Percentiles rank a stretch among this genome's conserved stretches.
phyloP scores from a whole-genome alignment of 1,140 invertebrate genomes.

The Halictus rubicundus region DNA sequence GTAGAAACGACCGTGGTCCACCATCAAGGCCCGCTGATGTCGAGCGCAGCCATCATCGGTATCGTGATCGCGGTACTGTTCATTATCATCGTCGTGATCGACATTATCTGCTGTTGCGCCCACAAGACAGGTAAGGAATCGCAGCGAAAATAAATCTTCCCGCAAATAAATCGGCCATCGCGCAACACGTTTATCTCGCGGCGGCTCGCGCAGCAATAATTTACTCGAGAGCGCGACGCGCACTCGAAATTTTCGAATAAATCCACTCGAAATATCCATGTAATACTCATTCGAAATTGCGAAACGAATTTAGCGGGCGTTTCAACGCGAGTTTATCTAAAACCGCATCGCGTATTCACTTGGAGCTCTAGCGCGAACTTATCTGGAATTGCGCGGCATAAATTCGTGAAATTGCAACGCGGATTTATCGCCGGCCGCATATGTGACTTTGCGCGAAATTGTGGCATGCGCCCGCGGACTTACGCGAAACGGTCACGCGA shows the following conservation, averaged over 20 bases:
- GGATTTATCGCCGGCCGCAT: conserved; percentile 1
- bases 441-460: conserved; percentile 5
- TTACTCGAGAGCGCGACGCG: neutral
- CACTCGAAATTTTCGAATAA: neutral
- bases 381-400: neutral
- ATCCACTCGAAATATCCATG: conserved; percentile 10
- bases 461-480: neutral
- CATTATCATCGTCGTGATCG: conserved; percentile 88
- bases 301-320: conserved; percentile 10
- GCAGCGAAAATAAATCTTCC: conserved; percentile 5
- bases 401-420: neutral
- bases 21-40: conserved; percentile 83
- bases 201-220: no score
- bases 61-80: conserved; percentile 88
- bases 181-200: no score
- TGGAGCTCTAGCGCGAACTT: neutral
- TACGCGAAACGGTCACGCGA: neutral
- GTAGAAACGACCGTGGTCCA: conserved; percentile 81
- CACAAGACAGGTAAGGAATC: conserved; percentile 79
- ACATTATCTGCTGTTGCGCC: conserved; percentile 88
- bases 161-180: no score
- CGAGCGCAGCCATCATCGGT: conserved; percentile 88
- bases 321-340: conserved; percentile 10
- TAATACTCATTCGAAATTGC: neutral
- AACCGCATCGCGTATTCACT: conserved; percentile 6